Conservation (phyloP, 2,888 invertebrate genomes). For the Protula sp. region DNA sequence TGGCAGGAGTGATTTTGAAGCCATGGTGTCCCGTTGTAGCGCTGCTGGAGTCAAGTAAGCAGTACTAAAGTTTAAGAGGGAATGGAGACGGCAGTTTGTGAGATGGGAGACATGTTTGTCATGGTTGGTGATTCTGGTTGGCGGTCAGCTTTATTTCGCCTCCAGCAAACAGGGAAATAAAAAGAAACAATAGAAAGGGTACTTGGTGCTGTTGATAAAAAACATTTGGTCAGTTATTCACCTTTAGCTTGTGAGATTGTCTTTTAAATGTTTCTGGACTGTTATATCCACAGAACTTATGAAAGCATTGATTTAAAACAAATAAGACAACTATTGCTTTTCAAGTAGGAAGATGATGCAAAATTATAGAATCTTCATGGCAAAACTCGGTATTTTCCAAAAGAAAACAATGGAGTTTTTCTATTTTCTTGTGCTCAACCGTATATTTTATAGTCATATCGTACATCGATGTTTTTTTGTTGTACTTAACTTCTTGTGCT, state of each 20-base stretch:
- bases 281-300: neutral
- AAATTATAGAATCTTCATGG: neutral
- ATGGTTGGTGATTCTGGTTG: neutral
- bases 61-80: neutral
- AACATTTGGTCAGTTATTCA: too few species aligned
- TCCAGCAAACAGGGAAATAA: too few species aligned
- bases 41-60: constrained; percentile 38
- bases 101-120: neutral
- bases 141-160: too few species aligned
- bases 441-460: too few species aligned
- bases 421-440: too few species aligned
- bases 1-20: constrained; percentile 31
- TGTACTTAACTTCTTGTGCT: too few species aligned
- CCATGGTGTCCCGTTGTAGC: constrained; percentile 39
- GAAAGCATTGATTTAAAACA: neutral
- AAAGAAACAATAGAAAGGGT: too few species aligned
- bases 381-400: too few species aligned
- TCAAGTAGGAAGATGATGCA: neutral
- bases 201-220: too few species aligned
- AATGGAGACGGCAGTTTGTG: neutral
- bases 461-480: too few species aligned
- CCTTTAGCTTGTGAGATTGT: neutral
- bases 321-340: neutral
- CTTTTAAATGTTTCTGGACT: neutral
- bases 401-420: too few species aligned